Percentiles rank a stretch among this genome's conserved stretches.
These are phyloP conservation scores for Mellilla xanthometata DNA, from an alignment of 2,888 invertebrate species.

Conservation along the genomic window DNA sequence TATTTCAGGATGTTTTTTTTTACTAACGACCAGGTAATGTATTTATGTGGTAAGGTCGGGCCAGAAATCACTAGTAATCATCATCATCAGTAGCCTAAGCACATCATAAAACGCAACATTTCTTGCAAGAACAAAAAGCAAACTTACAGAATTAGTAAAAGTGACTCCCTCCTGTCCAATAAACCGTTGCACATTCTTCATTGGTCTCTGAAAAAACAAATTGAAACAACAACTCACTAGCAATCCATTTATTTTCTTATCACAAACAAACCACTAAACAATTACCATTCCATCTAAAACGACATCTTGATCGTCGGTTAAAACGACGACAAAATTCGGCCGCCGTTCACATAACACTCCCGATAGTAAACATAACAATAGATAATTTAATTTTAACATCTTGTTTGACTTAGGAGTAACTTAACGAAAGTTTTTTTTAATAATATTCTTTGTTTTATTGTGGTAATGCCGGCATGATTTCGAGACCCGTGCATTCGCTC, in stretches of 20 bases:
- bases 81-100: too few relatives aligned
- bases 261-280: constrained; percentile 35
- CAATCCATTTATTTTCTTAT: constrained; percentile 55
- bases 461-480: constrained; percentile 85
- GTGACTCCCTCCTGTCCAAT: constrained; percentile 86
- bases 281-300: constrained; percentile 90
- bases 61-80: too few relatives aligned
- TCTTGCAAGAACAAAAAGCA: background rate
- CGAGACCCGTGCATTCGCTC: constrained; percentile 89
- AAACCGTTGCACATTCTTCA: constrained; percentile 84
- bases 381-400: constrained; percentile 65
- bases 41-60: too few relatives aligned
- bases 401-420: constrained; percentile 37
- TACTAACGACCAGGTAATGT: too few relatives aligned
- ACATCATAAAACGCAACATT: too few relatives aligned
- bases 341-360: constrained; percentile 42
- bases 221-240: constrained; percentile 32
- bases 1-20: too few relatives aligned
- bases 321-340: constrained; percentile 90
- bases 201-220: constrained; percentile 81
- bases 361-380: constrained; percentile 53
- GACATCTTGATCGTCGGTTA: constrained; percentile 94
- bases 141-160: constrained; percentile 89
- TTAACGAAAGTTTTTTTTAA: constrained; percentile 21
- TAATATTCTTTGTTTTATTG: constrained; percentile 45